Conservation (phyloP, 2,888 invertebrate species). For the Sialis fuliginosa region DNA sequence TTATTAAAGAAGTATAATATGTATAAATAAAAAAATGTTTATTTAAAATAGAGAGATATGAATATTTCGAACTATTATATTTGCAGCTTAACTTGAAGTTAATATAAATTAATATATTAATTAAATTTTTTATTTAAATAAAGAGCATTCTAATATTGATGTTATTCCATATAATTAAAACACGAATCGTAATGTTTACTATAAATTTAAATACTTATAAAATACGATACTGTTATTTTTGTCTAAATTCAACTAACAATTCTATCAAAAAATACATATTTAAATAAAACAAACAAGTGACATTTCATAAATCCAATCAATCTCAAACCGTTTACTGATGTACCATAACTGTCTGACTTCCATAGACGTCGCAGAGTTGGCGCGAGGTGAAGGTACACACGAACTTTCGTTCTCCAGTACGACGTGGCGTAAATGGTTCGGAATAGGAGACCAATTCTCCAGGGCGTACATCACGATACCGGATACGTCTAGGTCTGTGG, state of each 20-base stretch:
- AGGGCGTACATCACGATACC: conserved; percentile 41
- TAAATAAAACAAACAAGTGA: neutral
- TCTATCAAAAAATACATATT: too few species aligned
- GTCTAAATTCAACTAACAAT: neutral
- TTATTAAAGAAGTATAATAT: too few species aligned
- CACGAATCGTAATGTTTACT: neutral
- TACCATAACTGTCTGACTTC: conserved; percentile 34
- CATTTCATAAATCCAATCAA: neutral
- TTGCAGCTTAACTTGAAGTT: too few species aligned
- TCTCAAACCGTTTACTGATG: conserved; percentile 8
- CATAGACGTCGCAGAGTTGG: conserved; percentile 44
- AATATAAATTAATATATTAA: too few species aligned
- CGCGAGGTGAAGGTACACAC: conserved; percentile 47
- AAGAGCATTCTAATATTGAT: too few species aligned
- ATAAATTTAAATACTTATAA: too few species aligned
- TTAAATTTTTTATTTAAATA: too few species aligned
- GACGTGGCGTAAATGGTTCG: conserved; percentile 38
- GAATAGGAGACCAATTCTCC: conserved; percentile 41
- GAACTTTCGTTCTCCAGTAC: conserved; percentile 40
- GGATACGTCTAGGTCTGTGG: conserved; percentile 38
- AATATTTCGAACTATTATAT: too few species aligned
- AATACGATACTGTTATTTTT: too few species aligned
- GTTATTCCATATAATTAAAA: too few species aligned
- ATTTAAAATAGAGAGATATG: too few species aligned
- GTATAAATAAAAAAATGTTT: too few species aligned